Conservation (phyloP, 2,797 vertebrate genomes). For the Liparis tanakae region DNA sequence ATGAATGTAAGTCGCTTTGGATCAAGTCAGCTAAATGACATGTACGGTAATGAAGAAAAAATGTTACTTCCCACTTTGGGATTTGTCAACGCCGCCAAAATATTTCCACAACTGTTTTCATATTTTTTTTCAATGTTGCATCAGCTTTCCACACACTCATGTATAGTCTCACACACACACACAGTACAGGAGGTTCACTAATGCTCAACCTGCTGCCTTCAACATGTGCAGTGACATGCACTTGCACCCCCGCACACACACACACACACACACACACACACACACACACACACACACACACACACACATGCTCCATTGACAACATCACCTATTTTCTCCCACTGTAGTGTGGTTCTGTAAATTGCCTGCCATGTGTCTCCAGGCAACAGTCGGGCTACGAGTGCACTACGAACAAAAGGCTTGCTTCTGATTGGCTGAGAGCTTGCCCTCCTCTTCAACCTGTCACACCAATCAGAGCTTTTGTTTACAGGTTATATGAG, state of each 20-base stretch:
- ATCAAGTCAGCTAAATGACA: too few species aligned
- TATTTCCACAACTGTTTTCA: background rate
- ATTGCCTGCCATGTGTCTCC: slow-evolving; percentile 75
- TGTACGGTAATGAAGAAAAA: too few species aligned
- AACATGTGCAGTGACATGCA: slow-evolving; percentile 33
- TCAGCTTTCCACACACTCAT: slow-evolving; percentile 1
- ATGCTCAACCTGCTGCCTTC: slow-evolving; percentile 12
- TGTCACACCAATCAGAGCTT: slow-evolving; percentile 57
- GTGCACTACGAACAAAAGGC: slow-evolving; percentile 66
- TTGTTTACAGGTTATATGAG: slow-evolving; percentile 46
- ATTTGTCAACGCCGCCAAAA: background rate
- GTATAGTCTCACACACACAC: background rate
- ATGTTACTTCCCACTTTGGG: background rate
- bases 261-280: slow-evolving; percentile 42
- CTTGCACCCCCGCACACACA: slow-evolving; percentile 24
- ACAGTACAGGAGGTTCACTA: background rate
- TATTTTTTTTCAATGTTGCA: background rate
- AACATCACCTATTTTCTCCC: slow-evolving; percentile 69
- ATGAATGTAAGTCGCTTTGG: too few species aligned
- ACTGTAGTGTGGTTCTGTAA: slow-evolving; percentile 68
- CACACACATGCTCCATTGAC: slow-evolving; percentile 66
- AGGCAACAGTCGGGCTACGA: slow-evolving; percentile 76
- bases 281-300: slow-evolving; percentile 35
- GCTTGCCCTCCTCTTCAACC: slow-evolving; percentile 34
- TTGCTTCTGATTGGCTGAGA: slow-evolving; percentile 65